These are phyloP conservation scores for Branchellion lobata DNA, from an alignment of 2,888 invertebrate genomes.

Conservation along the genomic window DNA sequence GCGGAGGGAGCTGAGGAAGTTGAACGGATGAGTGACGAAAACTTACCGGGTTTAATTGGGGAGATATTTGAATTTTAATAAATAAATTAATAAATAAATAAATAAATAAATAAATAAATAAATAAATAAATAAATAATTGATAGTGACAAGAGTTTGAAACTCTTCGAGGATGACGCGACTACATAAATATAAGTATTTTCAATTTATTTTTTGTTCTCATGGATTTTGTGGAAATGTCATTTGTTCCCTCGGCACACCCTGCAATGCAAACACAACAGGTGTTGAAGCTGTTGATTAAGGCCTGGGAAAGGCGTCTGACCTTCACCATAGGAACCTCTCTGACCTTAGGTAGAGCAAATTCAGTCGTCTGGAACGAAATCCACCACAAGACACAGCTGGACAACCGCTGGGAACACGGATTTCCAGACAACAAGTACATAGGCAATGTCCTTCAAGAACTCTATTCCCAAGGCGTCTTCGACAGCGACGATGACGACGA, in stretches of 20 bases:
- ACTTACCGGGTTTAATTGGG: not conserved
- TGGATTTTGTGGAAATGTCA: too few relatives aligned
- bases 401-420: constrained; percentile 62
- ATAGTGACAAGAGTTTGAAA: too few relatives aligned
- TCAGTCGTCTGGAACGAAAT: constrained; percentile 89
- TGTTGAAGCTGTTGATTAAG: constrained; percentile 49
- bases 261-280: constrained; percentile 64
- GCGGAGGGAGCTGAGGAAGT: not conserved
- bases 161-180: too few relatives aligned
- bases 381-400: constrained; percentile 77
- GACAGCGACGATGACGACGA: constrained; percentile 48
- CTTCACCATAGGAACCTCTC: constrained; percentile 76
- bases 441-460: constrained; percentile 67
- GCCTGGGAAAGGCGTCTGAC: constrained; percentile 51
- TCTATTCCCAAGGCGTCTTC: constrained; percentile 62
- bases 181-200: too few relatives aligned
- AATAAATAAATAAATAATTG: too few relatives aligned
- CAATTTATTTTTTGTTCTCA: too few relatives aligned
- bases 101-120: too few relatives aligned
- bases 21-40: not conserved
- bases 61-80: not conserved
- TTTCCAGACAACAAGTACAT: constrained; percentile 78
- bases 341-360: constrained; percentile 85
- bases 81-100: too few relatives aligned
- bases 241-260: too few relatives aligned